A percentile compares a stretch with the other conserved stretches of the same genome.
These are phyloP conservation scores for Bombus confusus DNA, from an alignment of 1,140 invertebrate species.

Conservation along the genomic window DNA sequence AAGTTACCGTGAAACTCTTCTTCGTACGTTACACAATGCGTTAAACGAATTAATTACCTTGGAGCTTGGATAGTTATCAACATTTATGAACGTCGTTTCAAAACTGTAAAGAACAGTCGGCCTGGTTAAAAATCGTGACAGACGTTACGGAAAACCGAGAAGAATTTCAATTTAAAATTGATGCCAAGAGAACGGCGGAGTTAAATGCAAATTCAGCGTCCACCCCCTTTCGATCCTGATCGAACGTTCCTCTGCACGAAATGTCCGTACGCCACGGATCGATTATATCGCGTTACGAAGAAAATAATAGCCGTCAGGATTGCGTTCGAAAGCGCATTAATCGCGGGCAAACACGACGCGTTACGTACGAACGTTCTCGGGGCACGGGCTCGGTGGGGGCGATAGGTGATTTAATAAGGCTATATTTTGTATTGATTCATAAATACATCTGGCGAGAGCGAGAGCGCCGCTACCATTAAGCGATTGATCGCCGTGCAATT, in stretches of 20 bases:
- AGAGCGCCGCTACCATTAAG: slow-evolving; percentile 67
- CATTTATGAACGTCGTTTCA: not conserved
- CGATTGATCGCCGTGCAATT: slow-evolving; percentile 75
- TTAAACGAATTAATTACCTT: not conserved
- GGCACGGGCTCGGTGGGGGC: slow-evolving; percentile 25
- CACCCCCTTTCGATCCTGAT: not conserved
- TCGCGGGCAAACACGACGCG: slow-evolving; percentile 29
- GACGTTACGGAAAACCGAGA: not conserved
- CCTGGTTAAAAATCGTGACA: not conserved
- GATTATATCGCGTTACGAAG: slow-evolving; percentile 35
- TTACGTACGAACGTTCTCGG: slow-evolving; percentile 46
- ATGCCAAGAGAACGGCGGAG: not conserved
- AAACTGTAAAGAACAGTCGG: not conserved
- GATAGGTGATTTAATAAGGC: slow-evolving; percentile 70
- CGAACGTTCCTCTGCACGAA: not conserved
- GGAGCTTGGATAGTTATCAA: not conserved
- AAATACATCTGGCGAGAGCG: slow-evolving; percentile 64
- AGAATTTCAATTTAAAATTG: not conserved
- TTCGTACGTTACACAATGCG: no score
- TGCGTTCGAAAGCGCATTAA: slow-evolving; percentile 53
- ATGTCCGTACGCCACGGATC: not conserved
- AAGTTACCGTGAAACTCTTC: not conserved
- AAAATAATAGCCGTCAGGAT: slow-evolving; percentile 53
- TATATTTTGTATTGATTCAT: slow-evolving; percentile 72
- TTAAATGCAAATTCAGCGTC: slow-evolving; percentile 11